A percentile compares a stretch with the other conserved stretches of the same genome.
Conservation (phyloP, 2,888 invertebrate species). For the Mimachlamys varia region DNA sequence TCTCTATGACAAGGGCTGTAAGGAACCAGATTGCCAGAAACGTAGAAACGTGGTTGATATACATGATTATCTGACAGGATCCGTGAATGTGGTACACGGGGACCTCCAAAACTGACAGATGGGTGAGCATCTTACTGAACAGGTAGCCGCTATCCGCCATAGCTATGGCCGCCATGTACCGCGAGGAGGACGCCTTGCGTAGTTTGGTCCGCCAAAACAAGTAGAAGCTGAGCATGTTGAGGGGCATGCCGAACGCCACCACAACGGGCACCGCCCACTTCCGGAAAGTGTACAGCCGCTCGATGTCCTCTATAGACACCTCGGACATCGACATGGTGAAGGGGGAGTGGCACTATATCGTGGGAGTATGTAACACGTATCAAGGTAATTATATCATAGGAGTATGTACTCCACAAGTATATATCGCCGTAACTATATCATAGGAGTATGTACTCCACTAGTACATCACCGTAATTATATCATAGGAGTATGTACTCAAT, state of each 20-base stretch:
- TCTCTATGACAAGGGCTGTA: conserved; percentile 68
- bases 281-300: conserved; percentile 36
- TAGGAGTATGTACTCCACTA: too few species aligned
- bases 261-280: conserved; percentile 88
- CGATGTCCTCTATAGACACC: neutral
- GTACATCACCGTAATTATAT: too few species aligned
- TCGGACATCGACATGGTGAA: neutral
- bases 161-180: conserved; percentile 90
- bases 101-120: conserved; percentile 54
- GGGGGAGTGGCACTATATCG: too few species aligned
- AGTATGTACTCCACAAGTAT: too few species aligned
- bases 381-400: too few species aligned
- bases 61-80: conserved; percentile 89
- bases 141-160: conserved; percentile 90
- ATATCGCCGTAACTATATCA: too few species aligned
- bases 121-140: conserved; percentile 83
- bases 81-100: conserved; percentile 80
- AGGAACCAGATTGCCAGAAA: conserved; percentile 73
- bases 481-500: too few species aligned
- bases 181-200: conserved; percentile 89
- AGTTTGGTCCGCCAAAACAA: conserved; percentile 90
- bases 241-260: conserved; percentile 88
- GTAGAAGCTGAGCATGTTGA: conserved; percentile 89
- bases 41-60: conserved; percentile 83
- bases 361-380: too few species aligned